A percentile compares a stretch with the other conserved stretches of the same genome.
Evolutionary conservation across 2,113 vertebrate genomes (phyloP).

Genomic region (Garra rufa): DNA sequence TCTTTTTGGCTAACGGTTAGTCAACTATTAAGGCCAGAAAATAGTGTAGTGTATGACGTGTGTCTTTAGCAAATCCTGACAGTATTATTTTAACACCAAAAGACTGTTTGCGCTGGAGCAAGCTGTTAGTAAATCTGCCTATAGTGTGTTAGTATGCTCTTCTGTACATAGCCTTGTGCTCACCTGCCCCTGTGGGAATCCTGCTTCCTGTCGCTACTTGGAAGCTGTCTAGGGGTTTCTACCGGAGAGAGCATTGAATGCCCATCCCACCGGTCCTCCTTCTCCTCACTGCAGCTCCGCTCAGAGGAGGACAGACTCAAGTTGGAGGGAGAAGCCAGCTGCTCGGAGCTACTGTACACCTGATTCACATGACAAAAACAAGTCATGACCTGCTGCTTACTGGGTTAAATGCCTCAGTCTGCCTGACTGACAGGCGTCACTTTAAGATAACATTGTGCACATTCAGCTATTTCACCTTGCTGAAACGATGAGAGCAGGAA

Average conservation of each 20-base stretch:
- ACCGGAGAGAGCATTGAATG: constrained; percentile 72
- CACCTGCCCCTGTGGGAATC: constrained; percentile 63
- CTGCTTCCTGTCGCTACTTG: constrained; percentile 69
- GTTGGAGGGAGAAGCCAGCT: constrained; percentile 83
- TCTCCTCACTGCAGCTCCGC: constrained; percentile 86
- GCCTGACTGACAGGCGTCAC: neutral
- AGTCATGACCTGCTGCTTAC: neutral
- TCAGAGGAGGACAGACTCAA: constrained; percentile 80
- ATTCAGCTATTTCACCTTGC: constrained; percentile 79
- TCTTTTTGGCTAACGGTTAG: too few species aligned
- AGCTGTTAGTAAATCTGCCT: too few species aligned
- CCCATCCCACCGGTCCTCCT: constrained; percentile 81
- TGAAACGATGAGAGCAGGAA: constrained; percentile 94
- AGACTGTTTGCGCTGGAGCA: too few species aligned
- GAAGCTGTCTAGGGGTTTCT: constrained; percentile 69
- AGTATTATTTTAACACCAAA: too few species aligned
- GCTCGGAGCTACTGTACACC: constrained; percentile 96
- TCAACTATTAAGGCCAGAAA: too few species aligned
- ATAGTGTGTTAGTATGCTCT: neutral
- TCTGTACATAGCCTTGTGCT: neutral
- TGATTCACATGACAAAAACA: constrained; percentile 58
- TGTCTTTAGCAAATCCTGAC: too few species aligned
- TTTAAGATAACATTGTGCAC: neutral
- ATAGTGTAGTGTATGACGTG: too few species aligned
- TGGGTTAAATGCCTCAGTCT: neutral